Conservation (phyloP, 2,113 vertebrate species). For the Bubo scandiacus region DNA sequence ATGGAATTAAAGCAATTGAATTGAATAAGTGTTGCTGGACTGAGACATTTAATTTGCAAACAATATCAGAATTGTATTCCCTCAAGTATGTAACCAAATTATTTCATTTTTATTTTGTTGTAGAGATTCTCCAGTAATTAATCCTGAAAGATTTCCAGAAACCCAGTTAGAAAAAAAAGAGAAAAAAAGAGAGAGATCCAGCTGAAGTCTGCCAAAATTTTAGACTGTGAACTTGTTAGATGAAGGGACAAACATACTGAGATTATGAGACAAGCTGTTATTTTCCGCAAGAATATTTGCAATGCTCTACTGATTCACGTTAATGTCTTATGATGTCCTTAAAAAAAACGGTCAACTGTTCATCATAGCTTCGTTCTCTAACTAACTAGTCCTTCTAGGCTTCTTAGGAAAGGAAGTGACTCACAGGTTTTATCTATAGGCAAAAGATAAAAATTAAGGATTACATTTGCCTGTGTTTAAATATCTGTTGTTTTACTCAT, state of each 20-base stretch:
- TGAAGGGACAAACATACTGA: neutral
- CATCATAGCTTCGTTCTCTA: neutral
- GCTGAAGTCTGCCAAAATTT: neutral
- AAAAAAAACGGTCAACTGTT: neutral
- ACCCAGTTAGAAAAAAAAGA: neutral
- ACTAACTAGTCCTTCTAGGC: neutral
- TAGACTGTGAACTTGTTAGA: neutral
- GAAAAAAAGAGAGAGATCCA: neutral
- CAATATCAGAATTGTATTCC: neutral
- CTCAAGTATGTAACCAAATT: neutral
- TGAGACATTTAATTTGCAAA: neutral
- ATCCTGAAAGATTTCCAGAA: neutral
- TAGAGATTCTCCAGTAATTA: neutral
- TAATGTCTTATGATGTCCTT: neutral
- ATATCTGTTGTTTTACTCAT: neutral
- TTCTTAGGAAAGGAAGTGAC: neutral
- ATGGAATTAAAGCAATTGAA: neutral
- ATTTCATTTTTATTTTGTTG: neutral
- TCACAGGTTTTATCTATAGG: neutral
- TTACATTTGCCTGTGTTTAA: neutral
- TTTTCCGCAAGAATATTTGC: constrained; percentile 4
- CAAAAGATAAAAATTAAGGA: neutral
- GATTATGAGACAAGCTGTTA: neutral
- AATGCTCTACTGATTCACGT: neutral
- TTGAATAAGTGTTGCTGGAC: neutral